Evolutionary conservation across 2,888 invertebrate species (phyloP), one percentile per base, ranked within the genome.

Genomic region (Drosophila eohydei): DNA sequence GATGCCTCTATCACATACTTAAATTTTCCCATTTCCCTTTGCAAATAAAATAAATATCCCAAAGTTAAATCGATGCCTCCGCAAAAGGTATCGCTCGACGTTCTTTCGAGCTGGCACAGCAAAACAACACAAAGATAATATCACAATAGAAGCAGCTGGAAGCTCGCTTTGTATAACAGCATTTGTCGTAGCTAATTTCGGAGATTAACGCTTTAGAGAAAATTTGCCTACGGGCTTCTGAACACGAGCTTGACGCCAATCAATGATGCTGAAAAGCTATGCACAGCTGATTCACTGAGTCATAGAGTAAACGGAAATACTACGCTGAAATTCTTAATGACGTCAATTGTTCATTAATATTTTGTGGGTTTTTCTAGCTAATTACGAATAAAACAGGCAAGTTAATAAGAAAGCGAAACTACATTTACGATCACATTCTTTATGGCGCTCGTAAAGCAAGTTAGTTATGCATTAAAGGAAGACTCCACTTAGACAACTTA

Each of bases 111-210:
- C 12, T 40, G 38, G 0, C 55, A 32, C 12, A 41, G 38, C 71
- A 70, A 75, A 50, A 38, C 51, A 52, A 61, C 30, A 8, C 6
- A 36, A 4, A n/a, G 21, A 36, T 12, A 61, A 46, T 36, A 43
- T 11, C 40, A 43, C 14, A 8, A 61, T 40, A 36, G 46, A 52
- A 48, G 9, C 36, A 34, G 54, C 40, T 40, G 16, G 11, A 40
- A 41, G 41, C 41, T 36, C n/a, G 55, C 51, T 54, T 40, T 52
- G 38, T 60, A 74, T 77, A 77, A 79, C 70, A 77, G 79, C 70
- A 70, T 74, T 77, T 77, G 69, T 66, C 69, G 69, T 74, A 63
- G 79, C 79, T 77, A 79, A 77, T 79, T 77, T 74, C 28, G 50
- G 46, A 52, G 70, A 77, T 77, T 77, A 77, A 16, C 69, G 65